Evolutionary conservation across 1,140 invertebrate genomes (phyloP).

Genomic region (Zaprionus ghesquierei): DNA sequence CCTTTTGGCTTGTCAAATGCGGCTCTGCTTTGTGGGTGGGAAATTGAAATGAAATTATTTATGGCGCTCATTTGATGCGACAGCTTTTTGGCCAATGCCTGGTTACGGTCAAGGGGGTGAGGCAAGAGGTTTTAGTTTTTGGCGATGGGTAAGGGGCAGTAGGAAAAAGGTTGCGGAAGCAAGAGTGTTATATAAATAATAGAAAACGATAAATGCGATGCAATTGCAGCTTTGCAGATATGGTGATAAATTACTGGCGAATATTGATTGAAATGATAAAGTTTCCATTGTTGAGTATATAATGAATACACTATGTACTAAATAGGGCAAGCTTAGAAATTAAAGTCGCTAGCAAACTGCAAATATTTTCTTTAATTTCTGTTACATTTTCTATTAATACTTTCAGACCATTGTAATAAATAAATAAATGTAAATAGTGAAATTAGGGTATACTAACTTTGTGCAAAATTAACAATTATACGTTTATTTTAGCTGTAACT

Average conservation of each 20-base stretch:
- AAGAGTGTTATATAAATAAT: neutral
- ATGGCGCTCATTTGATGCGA: slow-evolving; percentile 70
- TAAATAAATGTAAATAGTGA: too few species aligned
- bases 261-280: neutral
- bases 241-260: slow-evolving; percentile 2
- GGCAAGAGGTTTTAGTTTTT: neutral
- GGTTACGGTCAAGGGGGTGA: neutral
- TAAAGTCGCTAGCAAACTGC: too few species aligned
- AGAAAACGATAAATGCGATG: slow-evolving; percentile 29
- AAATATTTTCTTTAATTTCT: too few species aligned
- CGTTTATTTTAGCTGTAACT: too few species aligned
- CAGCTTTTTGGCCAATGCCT: slow-evolving; percentile 52
- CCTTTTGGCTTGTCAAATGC: slow-evolving; percentile 42
- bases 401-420: too few species aligned
- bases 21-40: slow-evolving; percentile 39
- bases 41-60: slow-evolving; percentile 73
- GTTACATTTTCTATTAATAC: too few species aligned
- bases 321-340: neutral
- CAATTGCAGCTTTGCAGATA: slow-evolving; percentile 22
- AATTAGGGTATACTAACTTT: too few species aligned
- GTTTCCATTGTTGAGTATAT: neutral
- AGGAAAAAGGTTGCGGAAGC: neutral
- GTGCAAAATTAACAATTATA: too few species aligned
- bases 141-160: neutral
- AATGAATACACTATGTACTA: neutral